phyloP scores from a whole-genome alignment of 2,797 vertebrate genomes.

The Tachyglossus aculeatus region DNA sequence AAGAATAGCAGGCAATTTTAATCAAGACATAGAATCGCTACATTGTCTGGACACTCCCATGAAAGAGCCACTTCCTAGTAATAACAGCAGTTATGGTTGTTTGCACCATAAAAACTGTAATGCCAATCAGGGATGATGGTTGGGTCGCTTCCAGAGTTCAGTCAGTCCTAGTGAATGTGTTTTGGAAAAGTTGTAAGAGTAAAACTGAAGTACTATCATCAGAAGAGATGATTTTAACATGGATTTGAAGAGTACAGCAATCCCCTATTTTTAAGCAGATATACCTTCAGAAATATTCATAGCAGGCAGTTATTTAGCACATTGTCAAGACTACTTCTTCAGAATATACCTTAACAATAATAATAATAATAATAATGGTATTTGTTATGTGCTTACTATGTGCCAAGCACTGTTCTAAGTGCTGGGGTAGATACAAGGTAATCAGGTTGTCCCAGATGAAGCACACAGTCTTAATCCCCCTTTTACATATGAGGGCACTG shows the following conservation, averaged over 20 bases:
- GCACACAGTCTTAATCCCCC: neutral
- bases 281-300: constrained; percentile 46
- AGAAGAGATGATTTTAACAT: constrained; percentile 21
- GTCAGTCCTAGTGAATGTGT: no score
- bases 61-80: no score
- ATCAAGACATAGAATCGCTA: constrained; percentile 29
- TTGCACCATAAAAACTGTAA: no score
- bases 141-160: no score
- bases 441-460: neutral
- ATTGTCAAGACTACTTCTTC: constrained; percentile 54
- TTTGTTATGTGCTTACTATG: neutral
- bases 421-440: neutral
- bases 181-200: constrained; percentile 1
- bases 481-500: neutral
- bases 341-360: constrained; percentile 39
- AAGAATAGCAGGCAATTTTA: constrained; percentile 40
- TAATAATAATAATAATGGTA: no score
- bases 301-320: constrained; percentile 52
- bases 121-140: no score
- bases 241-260: constrained; percentile 42
- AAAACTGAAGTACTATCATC: constrained; percentile 23
- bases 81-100: no score
- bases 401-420: neutral
- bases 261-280: constrained; percentile 32
- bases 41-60: neutral